Evolutionary conservation across 2,888 invertebrate genomes (phyloP), one percentile per base, ranked within the genome.

Genomic region (Microctonus brassicae): DNA sequence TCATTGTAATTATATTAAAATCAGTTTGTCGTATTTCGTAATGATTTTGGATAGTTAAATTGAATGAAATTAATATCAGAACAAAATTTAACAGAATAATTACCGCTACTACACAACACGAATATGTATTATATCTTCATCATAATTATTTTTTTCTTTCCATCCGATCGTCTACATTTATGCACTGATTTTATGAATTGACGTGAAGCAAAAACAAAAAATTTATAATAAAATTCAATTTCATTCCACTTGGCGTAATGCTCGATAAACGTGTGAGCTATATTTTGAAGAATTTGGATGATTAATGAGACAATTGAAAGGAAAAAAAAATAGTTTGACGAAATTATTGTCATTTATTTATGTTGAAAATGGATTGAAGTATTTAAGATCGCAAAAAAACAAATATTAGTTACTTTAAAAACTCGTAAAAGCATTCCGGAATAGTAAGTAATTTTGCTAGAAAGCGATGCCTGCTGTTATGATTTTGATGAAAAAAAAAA

Each of bases 391-490:
- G 26, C 10, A 52, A 24, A 55, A 39, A 20, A 36, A 1, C 33
- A 52, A 34, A 63, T n/a, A n/a, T n/a, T n/a, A n/a, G n/a, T n/a
- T n/a, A n/a, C n/a, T n/a, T n/a, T n/a, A n/a, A n/a, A 17, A 58
- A 34, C 34, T 9, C 58, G 64, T 73, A 52, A 33, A 75, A 73
- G 75, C 76, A 77, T 77, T 76, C 76, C 77, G 73, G 66, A 74
- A 73, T 69, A 64, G 70, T 70, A 71, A 74, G 69, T 73, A 77
- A 74, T 75, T 77, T 77, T 77, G 76, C 75, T 76, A 76, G 72
- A 65, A 73, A 53, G 58, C 47, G 70, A 66, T 70, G 65, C 47
- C 70, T 70, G 73, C 69, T 76, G 72, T 70, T 73, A 73, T 70
- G 53, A 72, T 72, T 72, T 73, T 61, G 47, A 17, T 61, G 47